These are phyloP conservation scores for Narcine bancroftii DNA, from an alignment of 2,113 vertebrate genomes.

Conservation along the genomic window DNA sequence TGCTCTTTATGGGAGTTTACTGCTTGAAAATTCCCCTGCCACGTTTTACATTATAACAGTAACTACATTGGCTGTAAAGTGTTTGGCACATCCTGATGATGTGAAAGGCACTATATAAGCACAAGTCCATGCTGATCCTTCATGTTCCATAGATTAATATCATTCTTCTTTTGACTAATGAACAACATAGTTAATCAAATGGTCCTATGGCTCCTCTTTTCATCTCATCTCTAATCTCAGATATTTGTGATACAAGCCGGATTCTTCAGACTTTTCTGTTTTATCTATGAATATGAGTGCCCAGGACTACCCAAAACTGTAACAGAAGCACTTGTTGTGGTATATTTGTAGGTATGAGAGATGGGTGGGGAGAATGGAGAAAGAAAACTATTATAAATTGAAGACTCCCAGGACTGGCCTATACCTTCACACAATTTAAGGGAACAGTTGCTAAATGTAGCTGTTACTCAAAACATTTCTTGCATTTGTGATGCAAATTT, in stretches of 20 bases:
- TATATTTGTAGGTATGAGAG: slow-evolving; percentile 59
- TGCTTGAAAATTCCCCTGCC: too few relatives aligned
- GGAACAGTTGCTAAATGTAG: slow-evolving; percentile 14
- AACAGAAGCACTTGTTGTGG: neutral
- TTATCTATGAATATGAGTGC: slow-evolving; percentile 17
- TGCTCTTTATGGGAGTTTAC: too few relatives aligned
- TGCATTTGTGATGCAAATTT: slow-evolving; percentile 1
- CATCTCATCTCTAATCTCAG: neutral
- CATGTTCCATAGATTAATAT: too few relatives aligned
- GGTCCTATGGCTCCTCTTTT: neutral
- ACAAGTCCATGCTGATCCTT: too few relatives aligned
- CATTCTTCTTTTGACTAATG: neutral
- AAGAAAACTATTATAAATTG: neutral
- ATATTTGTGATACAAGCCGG: neutral
- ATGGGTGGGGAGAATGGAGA: slow-evolving; percentile 46
- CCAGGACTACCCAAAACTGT: slow-evolving; percentile 8
- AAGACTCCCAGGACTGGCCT: neutral
- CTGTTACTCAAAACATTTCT: slow-evolving; percentile 16
- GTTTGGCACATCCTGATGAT: too few relatives aligned
- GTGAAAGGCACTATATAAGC: too few relatives aligned
- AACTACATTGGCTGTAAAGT: too few relatives aligned
- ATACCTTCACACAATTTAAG: slow-evolving; percentile 5
- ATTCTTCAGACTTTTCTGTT: neutral
- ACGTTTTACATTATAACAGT: too few relatives aligned
- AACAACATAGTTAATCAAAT: neutral